These are phyloP conservation scores for Campylomormyrus numenius DNA, from an alignment of 2,113 vertebrate species.

Conservation along the genomic window DNA sequence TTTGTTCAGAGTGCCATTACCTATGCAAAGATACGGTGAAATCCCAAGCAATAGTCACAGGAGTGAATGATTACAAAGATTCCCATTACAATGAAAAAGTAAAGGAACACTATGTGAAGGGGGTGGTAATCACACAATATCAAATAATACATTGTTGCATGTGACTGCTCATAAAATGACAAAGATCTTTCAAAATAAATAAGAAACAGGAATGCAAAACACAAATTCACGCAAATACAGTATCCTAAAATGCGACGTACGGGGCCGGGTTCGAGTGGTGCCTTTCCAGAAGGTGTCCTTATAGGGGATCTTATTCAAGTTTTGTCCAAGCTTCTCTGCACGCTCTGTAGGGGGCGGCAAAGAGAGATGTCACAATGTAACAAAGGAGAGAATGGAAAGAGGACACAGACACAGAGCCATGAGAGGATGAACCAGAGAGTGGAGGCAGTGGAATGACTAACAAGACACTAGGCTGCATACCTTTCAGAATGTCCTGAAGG, in stretches of 20 bases:
- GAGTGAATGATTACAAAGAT: neutral
- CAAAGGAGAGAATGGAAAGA: neutral
- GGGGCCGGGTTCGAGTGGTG: slow-evolving; percentile 86
- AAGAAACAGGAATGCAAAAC: neutral
- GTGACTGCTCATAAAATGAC: neutral
- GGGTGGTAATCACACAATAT: neutral
- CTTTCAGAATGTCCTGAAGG: slow-evolving; percentile 75
- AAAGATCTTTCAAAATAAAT: neutral
- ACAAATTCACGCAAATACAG: neutral
- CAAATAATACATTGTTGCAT: neutral
- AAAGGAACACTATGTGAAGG: neutral
- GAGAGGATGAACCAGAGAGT: neutral
- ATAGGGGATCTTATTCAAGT: slow-evolving; percentile 82
- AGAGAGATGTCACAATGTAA: neutral
- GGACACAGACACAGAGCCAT: neutral
- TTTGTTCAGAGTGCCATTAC: slow-evolving; percentile 49
- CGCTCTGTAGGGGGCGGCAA: slow-evolving; percentile 61
- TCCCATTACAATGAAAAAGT: neutral
- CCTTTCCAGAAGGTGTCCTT: slow-evolving; percentile 98
- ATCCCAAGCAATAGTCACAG: neutral
- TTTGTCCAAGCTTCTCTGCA: slow-evolving; percentile 91
- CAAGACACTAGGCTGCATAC: slow-evolving; percentile 41
- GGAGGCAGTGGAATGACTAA: neutral
- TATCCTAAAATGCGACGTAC: slow-evolving; percentile 58
- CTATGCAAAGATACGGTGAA: slow-evolving; percentile 28